Conservation (phyloP, 64 coral and sea anemone genomes). For the Dendrophyllia cribrosa region DNA sequence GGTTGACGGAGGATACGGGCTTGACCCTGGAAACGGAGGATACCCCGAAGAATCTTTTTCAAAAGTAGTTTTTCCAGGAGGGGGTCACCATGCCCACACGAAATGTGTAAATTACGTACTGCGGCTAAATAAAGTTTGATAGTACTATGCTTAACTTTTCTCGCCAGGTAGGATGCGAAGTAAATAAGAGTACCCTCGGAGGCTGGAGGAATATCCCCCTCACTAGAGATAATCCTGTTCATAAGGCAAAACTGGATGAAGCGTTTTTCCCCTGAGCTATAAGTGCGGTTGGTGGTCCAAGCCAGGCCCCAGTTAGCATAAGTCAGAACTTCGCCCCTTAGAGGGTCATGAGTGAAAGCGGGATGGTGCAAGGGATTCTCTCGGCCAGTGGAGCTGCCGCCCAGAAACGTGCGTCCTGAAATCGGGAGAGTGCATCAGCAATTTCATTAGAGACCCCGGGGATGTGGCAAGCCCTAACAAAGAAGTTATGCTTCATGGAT, state of each 20-base stretch:
- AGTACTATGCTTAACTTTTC: background rate
- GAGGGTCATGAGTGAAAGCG: background rate
- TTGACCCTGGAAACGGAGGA: background rate
- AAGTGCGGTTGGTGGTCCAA: constrained; percentile 2
- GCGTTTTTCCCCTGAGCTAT: constrained; percentile 8
- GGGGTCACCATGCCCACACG: background rate
- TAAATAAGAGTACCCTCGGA: background rate
- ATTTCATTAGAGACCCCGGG: constrained; percentile 18
- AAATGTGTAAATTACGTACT: background rate
- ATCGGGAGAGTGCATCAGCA: constrained; percentile 41
- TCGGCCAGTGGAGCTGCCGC: background rate
- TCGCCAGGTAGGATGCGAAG: background rate
- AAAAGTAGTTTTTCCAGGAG: background rate
- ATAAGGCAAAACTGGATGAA: constrained; percentile 23
- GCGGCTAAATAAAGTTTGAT: background rate
- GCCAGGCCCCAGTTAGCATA: background rate
- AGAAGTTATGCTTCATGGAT: constrained; percentile 21
- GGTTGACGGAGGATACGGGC: background rate
- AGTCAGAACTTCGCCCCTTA: background rate
- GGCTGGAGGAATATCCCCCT: background rate
- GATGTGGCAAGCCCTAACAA: background rate
- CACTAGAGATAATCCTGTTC: background rate
- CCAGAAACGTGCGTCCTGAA: constrained; percentile 6
- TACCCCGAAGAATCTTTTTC: background rate
- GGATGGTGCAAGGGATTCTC: constrained; percentile 4